Evolutionary conservation across 1,140 invertebrate genomes (phyloP).

Genomic region (Bombyx mandarina): DNA sequence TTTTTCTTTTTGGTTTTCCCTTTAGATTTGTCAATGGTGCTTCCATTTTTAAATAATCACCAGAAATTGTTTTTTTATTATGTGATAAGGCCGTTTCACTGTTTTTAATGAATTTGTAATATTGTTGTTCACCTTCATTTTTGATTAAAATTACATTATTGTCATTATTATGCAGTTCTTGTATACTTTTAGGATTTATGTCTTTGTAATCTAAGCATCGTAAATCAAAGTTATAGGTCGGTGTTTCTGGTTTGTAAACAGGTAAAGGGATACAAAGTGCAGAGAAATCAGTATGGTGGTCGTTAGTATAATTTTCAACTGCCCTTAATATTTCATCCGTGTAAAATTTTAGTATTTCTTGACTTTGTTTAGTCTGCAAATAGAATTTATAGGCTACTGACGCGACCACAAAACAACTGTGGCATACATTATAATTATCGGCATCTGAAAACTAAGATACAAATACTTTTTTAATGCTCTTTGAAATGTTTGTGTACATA

Average conservation of each 20-base stretch:
- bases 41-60: too few species aligned
- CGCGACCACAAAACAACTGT: slow-evolving; percentile 39
- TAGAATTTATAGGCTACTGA: slow-evolving; percentile 48
- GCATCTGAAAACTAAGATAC: slow-evolving; percentile 31
- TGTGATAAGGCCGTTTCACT: slow-evolving; percentile 12
- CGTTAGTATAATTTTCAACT: too few species aligned
- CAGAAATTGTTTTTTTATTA: slow-evolving; percentile 9
- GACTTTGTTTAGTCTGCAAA: slow-evolving; percentile 26
- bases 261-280: too few species aligned
- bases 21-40: too few species aligned
- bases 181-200: too few species aligned
- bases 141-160: too few species aligned
- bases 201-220: too few species aligned
- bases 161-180: too few species aligned
- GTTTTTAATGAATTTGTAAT: slow-evolving; percentile 22
- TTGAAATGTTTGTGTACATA: too few species aligned
- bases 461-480: slow-evolving; percentile 3
- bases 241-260: too few species aligned
- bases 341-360: slow-evolving; percentile 41
- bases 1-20: slow-evolving; percentile 26
- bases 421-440: slow-evolving; percentile 42
- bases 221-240: too few species aligned
- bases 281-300: too few species aligned
- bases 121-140: slow-evolving; percentile 16
- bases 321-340: slow-evolving; percentile 23